Evolutionary conservation across 2,888 invertebrate species (phyloP).

Genomic region (Clistopyga incitator): DNA sequence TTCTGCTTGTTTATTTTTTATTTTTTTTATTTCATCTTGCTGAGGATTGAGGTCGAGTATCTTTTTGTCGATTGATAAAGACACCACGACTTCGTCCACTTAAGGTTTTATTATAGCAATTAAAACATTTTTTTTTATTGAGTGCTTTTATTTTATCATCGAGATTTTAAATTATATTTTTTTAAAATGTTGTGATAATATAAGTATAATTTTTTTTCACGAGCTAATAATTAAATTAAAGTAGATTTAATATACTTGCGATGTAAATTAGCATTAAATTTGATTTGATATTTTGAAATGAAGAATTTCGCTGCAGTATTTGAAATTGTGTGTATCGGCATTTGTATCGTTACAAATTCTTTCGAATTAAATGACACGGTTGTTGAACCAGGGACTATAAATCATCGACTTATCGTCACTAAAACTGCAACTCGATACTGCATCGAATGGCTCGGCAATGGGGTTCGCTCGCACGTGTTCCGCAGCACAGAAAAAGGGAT

Average conservation of each 20-base stretch:
- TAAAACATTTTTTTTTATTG: no score
- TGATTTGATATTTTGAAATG: no score
- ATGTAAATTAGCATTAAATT: no score
- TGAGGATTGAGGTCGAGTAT: conserved; percentile 22
- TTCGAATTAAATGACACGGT: neutral
- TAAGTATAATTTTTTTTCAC: no score
- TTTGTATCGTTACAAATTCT: neutral
- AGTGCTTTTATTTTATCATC: no score
- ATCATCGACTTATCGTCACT: conserved; percentile 36
- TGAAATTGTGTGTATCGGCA: neutral
- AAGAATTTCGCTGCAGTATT: neutral
- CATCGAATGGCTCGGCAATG: conserved; percentile 24
- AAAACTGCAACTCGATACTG: conserved; percentile 1
- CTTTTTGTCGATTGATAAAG: neutral
- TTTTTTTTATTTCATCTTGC: neutral
- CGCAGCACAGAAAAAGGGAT: neutral
- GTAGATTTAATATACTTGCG: no score
- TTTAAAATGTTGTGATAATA: no score
- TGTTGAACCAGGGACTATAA: neutral
- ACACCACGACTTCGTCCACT: neutral
- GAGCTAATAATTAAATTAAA: no score
- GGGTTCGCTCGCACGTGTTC: conserved; percentile 35
- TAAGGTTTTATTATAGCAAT: neutral
- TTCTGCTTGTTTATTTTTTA: conserved; percentile 1
- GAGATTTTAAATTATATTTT: no score